Percentiles rank a stretch among this genome's conserved stretches.
These are phyloP conservation scores for Argynnis bischoffii DNA, from an alignment of 2,888 invertebrate species.

Conservation along the genomic window DNA sequence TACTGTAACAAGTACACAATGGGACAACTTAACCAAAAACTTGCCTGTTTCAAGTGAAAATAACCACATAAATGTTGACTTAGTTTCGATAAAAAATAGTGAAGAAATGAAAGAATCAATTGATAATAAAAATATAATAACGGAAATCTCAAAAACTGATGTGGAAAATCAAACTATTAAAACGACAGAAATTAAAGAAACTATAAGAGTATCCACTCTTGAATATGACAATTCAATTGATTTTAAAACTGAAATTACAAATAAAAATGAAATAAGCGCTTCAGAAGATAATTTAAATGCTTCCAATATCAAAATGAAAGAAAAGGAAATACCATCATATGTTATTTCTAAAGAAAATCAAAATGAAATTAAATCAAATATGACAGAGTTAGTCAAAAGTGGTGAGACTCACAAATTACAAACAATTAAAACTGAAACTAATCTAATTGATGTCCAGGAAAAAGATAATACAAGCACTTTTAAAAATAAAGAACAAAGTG, in stretches of 20 bases:
- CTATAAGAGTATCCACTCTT: conserved; percentile 1
- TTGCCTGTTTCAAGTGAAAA: not conserved
- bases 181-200: conserved; percentile 7
- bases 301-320: not conserved
- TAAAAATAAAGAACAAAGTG: not conserved
- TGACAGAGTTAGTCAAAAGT: not conserved
- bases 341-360: not conserved
- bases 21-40: not conserved
- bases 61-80: not conserved
- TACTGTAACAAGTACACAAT: not conserved
- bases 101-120: not conserved
- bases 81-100: not conserved
- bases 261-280: not conserved
- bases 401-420: not conserved
- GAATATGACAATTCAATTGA: conserved; percentile 1
- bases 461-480: not conserved
- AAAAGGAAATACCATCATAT: not conserved
- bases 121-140: conserved; percentile 1
- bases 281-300: not conserved
- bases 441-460: not conserved
- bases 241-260: not conserved
- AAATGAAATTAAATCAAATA: not conserved
- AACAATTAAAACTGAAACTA: not conserved
- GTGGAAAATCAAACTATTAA: not conserved
- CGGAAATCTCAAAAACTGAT: conserved; percentile 6